These are phyloP conservation scores for Lithosia quadra DNA, from an alignment of 2,888 invertebrate species.

Conservation along the genomic window DNA sequence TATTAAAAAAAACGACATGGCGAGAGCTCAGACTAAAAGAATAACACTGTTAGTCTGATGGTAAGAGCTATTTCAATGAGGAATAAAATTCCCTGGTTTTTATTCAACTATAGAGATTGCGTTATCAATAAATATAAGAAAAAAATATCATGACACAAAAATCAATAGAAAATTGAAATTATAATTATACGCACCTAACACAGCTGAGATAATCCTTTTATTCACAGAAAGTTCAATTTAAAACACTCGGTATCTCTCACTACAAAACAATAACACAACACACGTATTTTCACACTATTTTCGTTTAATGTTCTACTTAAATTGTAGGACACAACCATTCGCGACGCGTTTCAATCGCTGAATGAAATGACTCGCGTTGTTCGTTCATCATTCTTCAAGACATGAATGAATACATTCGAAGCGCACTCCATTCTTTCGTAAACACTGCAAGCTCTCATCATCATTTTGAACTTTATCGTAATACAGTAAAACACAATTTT, in stretches of 20 bases:
- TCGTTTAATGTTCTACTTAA: slow-evolving; percentile 19
- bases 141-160: no score
- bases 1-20: no score
- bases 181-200: slow-evolving; percentile 19
- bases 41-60: no score
- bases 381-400: slow-evolving; percentile 34
- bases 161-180: neutral
- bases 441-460: slow-evolving; percentile 13
- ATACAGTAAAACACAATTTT: neutral
- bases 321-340: slow-evolving; percentile 3
- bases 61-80: no score
- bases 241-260: slow-evolving; percentile 15
- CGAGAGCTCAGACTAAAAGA: no score
- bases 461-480: slow-evolving; percentile 15
- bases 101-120: no score
- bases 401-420: slow-evolving; percentile 51
- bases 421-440: slow-evolving; percentile 18
- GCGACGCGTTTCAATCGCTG: slow-evolving; percentile 19
- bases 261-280: slow-evolving; percentile 2
- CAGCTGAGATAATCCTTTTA: slow-evolving; percentile 53
- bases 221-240: slow-evolving; percentile 14
- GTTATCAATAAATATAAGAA: no score
- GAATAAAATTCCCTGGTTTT: no score
- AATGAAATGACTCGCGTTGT: slow-evolving; percentile 28
- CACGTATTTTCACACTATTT: slow-evolving; percentile 15